Evolutionary conservation across 1,140 invertebrate genomes (phyloP), one percentile per base, ranked within the genome.

Genomic region (Microplitis demolitor): DNA sequence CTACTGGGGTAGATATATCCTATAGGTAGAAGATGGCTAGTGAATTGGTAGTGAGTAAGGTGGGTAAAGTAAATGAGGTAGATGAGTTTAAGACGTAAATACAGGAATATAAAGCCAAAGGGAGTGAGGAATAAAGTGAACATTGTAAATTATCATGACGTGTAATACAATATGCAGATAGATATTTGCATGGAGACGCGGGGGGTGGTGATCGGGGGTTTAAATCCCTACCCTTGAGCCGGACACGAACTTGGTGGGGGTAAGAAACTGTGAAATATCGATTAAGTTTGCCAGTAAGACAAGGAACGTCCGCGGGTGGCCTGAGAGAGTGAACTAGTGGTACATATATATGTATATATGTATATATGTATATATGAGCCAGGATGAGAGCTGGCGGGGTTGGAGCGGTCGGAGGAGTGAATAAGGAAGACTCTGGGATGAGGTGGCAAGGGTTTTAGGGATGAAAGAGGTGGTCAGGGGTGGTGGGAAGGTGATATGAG

Each of bases 201-300:
- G 66, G 73, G 75, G 69, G 53, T 61, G 73, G 50, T 66, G 69
- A 54, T 75, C 67, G 58, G 72, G 61, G 60, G 66, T 56, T 61
- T 72, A 58, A 33, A 34, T 60, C 76, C 71, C 74, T 77, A 79
- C 72, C 79, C 82, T 77, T 84, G 84, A 76, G 84, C 84, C 81
- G 85, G 85, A 85, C 84, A 87, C 83, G 82, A 85, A 76, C 76
- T 73, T 63, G 79, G 83, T 82, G 84, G 85, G 85, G 85, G 84
- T 86, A 87, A 87, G 85, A 87, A 87, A 87, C 86, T 87, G 86
- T 87, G 86, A 87, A 87, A 87, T 87, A 87, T 87, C 86, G 86
- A 87, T 87, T 87, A 87, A 87, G 86, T 87, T 87, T 87, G 84
- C 85, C 83, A 85, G 84, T 87, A 87, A 87, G 86, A 87, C 86